Evolutionary conservation across 2,888 invertebrate genomes (phyloP).

Genomic region (Tetranychus truncatus): DNA sequence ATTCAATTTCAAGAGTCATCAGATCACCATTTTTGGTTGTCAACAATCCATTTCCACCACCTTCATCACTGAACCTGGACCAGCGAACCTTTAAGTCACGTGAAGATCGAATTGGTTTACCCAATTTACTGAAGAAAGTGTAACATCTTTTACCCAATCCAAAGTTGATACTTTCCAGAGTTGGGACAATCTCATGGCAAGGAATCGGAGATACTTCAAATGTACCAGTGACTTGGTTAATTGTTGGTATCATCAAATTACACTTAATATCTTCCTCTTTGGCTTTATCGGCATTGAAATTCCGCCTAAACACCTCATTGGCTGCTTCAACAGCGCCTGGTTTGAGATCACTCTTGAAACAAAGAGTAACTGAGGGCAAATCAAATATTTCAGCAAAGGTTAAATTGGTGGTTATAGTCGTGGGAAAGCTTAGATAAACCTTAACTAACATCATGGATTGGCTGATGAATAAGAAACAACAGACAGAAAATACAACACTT

Average conservation of each 20-base stretch:
- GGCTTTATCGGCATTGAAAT: neutral
- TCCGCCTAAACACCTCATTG: neutral
- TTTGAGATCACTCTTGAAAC: neutral
- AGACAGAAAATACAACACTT: neutral
- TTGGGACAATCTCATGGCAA: constrained; percentile 4
- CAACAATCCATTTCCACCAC: neutral
- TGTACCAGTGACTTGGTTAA: neutral
- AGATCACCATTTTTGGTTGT: constrained; percentile 3
- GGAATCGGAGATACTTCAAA: neutral
- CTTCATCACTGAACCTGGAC: neutral
- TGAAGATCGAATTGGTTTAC: neutral
- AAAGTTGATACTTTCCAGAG: constrained; percentile 11
- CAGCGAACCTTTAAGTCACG: neutral
- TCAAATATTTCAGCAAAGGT: neutral
- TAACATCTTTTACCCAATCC: constrained; percentile 10
- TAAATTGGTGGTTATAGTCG: neutral
- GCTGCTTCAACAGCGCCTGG: neutral
- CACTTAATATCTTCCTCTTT: neutral
- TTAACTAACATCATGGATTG: neutral
- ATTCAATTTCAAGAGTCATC: constrained; percentile 9
- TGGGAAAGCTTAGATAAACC: neutral
- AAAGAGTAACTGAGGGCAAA: constrained; percentile 6
- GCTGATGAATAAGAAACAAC: constrained; percentile 4
- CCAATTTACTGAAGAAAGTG: constrained; percentile 14
- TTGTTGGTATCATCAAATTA: constrained; percentile 8